phyloP scores from a whole-genome alignment of 2,888 invertebrate genomes.

The Drepanosiphum platanoidis region DNA sequence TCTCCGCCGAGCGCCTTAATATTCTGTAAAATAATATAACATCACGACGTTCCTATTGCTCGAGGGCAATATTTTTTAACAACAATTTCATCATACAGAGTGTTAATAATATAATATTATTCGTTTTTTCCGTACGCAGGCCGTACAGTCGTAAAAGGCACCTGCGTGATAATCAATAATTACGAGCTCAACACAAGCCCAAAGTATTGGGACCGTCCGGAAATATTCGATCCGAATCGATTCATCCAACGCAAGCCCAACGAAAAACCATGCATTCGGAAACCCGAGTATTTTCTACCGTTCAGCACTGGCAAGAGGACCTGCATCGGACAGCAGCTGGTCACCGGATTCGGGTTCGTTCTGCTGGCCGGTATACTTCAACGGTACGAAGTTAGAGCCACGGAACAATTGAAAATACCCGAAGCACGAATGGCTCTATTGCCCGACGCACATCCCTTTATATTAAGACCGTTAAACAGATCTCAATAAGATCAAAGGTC shows the following conservation, averaged over 20 bases:
- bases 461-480: conserved; percentile 35
- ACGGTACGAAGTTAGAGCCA: conserved; percentile 73
- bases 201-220: conserved; percentile 78
- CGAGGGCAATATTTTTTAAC: too few relatives aligned
- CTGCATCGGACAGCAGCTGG: conserved; percentile 84
- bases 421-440: conserved; percentile 81
- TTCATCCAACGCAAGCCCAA: conserved; percentile 72
- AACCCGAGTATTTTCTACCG: conserved; percentile 80
- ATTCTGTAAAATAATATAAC: too few relatives aligned
- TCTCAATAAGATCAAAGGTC: not conserved
- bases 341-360: conserved; percentile 80
- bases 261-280: conserved; percentile 68
- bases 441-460: conserved; percentile 76
- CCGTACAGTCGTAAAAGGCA: conserved; percentile 78
- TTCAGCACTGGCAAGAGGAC: conserved; percentile 89
- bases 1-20: too few relatives aligned
- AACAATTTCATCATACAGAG: too few relatives aligned
- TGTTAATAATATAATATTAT: too few relatives aligned
- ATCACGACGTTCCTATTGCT: too few relatives aligned
- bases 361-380: conserved; percentile 79
- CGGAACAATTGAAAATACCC: conserved; percentile 71
- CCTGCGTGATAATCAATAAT: conserved; percentile 85
- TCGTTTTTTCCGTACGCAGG: conserved; percentile 68
- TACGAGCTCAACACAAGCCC: conserved; percentile 80
- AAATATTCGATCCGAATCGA: conserved; percentile 79